Evolutionary conservation across 2,797 vertebrate genomes (phyloP).

Genomic region (Mareca strepera): DNA sequence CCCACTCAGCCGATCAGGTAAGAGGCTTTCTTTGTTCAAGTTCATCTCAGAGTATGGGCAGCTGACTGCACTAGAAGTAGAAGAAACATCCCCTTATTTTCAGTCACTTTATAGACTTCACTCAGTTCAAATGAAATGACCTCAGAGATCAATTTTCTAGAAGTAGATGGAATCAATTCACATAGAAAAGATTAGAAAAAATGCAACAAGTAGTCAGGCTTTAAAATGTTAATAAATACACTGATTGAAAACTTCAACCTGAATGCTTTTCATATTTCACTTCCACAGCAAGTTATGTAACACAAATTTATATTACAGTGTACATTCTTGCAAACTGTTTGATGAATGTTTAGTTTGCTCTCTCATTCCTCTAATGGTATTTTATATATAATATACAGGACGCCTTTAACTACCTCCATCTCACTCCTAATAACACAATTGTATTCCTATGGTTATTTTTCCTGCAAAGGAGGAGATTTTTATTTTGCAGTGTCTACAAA

Average conservation of each 20-base stretch:
- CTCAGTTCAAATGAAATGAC: not conserved
- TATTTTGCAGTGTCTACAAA: not conserved
- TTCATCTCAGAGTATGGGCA: conserved; percentile 88
- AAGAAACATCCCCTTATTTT: conserved; percentile 45
- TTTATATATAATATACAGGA: not conserved
- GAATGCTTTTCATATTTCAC: not conserved
- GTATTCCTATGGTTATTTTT: not conserved
- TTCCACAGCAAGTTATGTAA: not conserved
- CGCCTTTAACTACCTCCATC: not conserved
- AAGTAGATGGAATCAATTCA: not conserved
- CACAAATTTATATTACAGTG: not conserved
- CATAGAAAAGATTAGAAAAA: not conserved
- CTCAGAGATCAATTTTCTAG: not conserved
- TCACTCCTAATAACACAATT: not conserved
- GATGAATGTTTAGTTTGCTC: not conserved
- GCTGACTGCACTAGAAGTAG: conserved; percentile 78
- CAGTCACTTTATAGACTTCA: not conserved
- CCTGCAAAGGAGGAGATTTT: not conserved
- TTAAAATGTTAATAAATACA: not conserved
- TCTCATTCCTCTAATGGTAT: not conserved
- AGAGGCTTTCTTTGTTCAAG: conserved; percentile 83
- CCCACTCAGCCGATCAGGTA: conserved; percentile 84
- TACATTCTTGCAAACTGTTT: not conserved
- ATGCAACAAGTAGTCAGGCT: not conserved
- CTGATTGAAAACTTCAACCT: not conserved